phyloP scores from a whole-genome alignment of 2,888 invertebrate genomes.

The Drosophila neotestacea region DNA sequence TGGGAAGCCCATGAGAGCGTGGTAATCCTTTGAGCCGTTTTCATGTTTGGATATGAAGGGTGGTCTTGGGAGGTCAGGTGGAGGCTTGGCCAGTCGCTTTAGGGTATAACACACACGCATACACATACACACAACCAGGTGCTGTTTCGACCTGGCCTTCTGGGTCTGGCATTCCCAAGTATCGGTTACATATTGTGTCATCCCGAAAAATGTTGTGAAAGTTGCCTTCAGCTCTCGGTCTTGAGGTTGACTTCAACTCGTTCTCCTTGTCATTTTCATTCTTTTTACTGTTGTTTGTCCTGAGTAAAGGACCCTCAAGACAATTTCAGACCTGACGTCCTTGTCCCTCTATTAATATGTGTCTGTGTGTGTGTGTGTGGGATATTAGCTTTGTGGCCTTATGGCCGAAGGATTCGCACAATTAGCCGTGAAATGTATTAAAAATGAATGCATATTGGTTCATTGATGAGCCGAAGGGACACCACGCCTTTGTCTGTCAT shows the following conservation, averaged over 20 bases:
- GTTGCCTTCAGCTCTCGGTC: slow-evolving; percentile 15
- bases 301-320: slow-evolving; percentile 42
- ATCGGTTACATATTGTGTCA: slow-evolving; percentile 73
- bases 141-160: slow-evolving; percentile 32
- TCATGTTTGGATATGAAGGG: slow-evolving; percentile 24
- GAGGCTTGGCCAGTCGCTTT: slow-evolving; percentile 46
- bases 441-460: slow-evolving; percentile 42
- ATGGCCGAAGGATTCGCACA: slow-evolving; percentile 57
- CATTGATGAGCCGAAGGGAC: slow-evolving; percentile 30
- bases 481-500: slow-evolving; percentile 2
- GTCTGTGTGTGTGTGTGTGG: slow-evolving; percentile 9
- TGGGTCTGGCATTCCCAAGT: slow-evolving; percentile 74
- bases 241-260: slow-evolving; percentile 7
- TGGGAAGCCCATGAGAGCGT: slow-evolving; percentile 46
- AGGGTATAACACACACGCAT: slow-evolving; percentile 47
- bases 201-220: slow-evolving; percentile 52
- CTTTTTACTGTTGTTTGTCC: slow-evolving; percentile 24
- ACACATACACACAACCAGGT: slow-evolving; percentile 24
- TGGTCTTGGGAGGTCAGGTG: background rate
- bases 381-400: slow-evolving; percentile 33
- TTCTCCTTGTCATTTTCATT: slow-evolving; percentile 25
- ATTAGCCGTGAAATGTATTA: slow-evolving; percentile 62
- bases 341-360: slow-evolving; percentile 4
- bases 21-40: slow-evolving; percentile 76
- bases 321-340: slow-evolving; percentile 27